These are phyloP conservation scores for Platalea minor DNA, from an alignment of 2,797 vertebrate species.

Conservation along the genomic window DNA sequence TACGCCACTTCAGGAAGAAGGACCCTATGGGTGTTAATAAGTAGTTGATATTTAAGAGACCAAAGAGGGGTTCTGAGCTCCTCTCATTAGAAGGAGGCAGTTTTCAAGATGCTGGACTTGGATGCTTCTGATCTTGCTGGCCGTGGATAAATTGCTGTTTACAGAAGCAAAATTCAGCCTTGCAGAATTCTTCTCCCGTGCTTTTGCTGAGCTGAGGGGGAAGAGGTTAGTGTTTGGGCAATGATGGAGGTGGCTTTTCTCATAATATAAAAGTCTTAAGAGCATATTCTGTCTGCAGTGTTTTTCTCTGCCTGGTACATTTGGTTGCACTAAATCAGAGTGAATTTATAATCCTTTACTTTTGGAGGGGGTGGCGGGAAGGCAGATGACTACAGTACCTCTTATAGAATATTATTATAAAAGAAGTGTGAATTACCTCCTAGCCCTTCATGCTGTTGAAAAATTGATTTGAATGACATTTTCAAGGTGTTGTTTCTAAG, in stretches of 20 bases:
- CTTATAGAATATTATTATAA: slow-evolving; percentile 64
- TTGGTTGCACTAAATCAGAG: slow-evolving; percentile 33
- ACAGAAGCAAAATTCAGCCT: background rate
- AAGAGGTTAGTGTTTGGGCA: background rate
- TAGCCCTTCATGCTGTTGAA: slow-evolving; percentile 53
- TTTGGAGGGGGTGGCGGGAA: slow-evolving; percentile 52
- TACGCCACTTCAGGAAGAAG: background rate
- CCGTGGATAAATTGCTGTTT: background rate
- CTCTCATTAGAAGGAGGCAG: background rate
- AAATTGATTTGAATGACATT: slow-evolving; percentile 45
- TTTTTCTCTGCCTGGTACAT: slow-evolving; percentile 33
- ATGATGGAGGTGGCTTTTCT: background rate
- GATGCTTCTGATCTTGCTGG: background rate
- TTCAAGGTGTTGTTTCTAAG: slow-evolving; percentile 60
- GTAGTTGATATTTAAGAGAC: background rate
- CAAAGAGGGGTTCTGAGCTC: background rate
- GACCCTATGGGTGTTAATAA: background rate
- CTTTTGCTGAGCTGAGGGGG: background rate
- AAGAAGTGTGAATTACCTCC: slow-evolving; percentile 64
- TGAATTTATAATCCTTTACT: slow-evolving; percentile 52
- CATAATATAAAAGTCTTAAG: background rate
- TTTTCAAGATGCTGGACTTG: background rate
- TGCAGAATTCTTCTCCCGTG: background rate
- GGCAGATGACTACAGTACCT: slow-evolving; percentile 61
- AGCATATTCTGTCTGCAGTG: background rate